Evolutionary conservation across 2,888 invertebrate genomes (phyloP), one percentile per base, ranked within the genome.

Genomic region (Conops quadrifasciatus): DNA sequence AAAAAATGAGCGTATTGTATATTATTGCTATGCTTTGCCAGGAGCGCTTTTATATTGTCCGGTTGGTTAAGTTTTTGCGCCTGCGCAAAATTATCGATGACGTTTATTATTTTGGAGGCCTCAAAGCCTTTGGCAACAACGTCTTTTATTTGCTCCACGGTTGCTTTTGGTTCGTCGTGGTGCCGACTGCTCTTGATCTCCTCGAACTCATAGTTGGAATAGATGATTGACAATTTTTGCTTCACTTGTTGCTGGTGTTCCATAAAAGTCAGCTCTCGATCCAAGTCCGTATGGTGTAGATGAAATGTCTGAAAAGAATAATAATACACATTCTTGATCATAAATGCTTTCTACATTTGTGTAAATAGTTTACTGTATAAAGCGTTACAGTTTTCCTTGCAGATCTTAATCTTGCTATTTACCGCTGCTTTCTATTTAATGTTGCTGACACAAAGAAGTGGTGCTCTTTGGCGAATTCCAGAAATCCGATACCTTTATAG

Each of bases 201-300:
- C 71, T 84, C 78, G 2, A 79, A 74, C 64, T 80, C 77, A 71
- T 85, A 86, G 72, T 81, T 82, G 13, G 80, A 76, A 75, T 83
- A 85, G 21, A 84, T 82, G n/a, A 67, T 71, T 1, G 81, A 73
- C 11, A 86, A 74, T 73, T 84, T 83, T 21, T 78, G 78, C 71
- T 85, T 85, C 9, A 83, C 79, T 60, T 79, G 79, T 68, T 85
- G 88, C 63, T 92, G 87, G 74, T 90, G 90, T 82, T 92, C 90
- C 26, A 91, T 90, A 81, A 91, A 92, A 72, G 88, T 88, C n/a
- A 93, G 88, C 84, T 93, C 91, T 0, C 88, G 88, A 65, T 90
- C 90, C 30, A 92, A 86, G 79, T 88, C 88, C 9, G 89, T 89
- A 75, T 91, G 89, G 69, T 90, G 88, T 79, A 93, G 83, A 78